A percentile compares a stretch with the other conserved stretches of the same genome.
phyloP scores from a whole-genome alignment of 2,113 vertebrate species.

The Bubalus kerabau region DNA sequence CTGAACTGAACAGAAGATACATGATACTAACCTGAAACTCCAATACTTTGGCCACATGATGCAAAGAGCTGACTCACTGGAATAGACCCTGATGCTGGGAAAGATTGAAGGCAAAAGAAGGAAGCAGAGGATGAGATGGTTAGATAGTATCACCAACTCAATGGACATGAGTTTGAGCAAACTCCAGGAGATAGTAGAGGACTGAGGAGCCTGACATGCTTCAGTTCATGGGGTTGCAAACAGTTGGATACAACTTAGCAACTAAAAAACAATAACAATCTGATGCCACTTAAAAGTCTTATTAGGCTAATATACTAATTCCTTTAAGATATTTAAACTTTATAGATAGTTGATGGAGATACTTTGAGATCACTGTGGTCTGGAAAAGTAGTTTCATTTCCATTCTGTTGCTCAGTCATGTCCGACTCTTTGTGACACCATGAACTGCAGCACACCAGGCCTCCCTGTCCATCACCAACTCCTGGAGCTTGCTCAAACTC shows the following conservation, averaged over 20 bases:
- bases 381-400: background rate
- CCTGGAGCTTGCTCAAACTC: background rate
- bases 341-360: background rate
- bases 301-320: background rate
- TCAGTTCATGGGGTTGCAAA: background rate
- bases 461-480: background rate
- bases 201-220: background rate
- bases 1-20: background rate
- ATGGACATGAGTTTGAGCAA: background rate
- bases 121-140: background rate
- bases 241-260: background rate
- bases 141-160: background rate
- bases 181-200: background rate
- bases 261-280: background rate
- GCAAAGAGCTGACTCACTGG: background rate
- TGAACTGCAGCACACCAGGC: background rate
- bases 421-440: rapidly evolving
- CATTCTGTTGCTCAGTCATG: background rate
- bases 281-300: background rate
- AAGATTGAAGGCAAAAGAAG: background rate
- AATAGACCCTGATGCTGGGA: background rate
- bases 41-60: background rate
- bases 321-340: background rate
- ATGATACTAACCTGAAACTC: background rate
- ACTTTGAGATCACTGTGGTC: background rate